phyloP scores from a whole-genome alignment of 30 jellyfish, hydroid and myxozoan species.

The Aurelia aurita region DNA sequence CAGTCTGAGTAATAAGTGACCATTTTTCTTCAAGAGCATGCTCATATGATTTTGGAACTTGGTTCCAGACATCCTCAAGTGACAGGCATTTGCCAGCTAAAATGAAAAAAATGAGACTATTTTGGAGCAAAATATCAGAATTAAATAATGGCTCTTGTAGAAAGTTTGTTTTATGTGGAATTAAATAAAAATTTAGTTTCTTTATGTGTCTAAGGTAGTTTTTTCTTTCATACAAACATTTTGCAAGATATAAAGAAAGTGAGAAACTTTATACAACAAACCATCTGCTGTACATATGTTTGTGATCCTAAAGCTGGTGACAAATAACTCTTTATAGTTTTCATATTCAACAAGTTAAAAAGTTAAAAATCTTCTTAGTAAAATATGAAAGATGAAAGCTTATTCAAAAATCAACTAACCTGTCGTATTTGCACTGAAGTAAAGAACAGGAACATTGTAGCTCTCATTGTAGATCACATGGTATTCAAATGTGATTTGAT shows the following conservation, averaged over 20 bases:
- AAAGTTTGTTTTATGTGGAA: too few species aligned
- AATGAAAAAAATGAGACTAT: too few species aligned
- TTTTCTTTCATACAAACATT: too few species aligned
- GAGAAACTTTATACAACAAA: background rate
- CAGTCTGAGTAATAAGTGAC: constrained; percentile 87
- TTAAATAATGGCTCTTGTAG: too few species aligned
- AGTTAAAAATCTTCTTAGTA: background rate
- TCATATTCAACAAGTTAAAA: too few species aligned
- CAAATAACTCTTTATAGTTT: too few species aligned
- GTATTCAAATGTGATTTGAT: constrained; percentile 42
- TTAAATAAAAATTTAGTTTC: too few species aligned
- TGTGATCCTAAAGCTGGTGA: too few species aligned
- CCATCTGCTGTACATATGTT: background rate
- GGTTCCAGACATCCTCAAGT: constrained; percentile 72
- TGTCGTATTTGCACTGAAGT: constrained; percentile 58
- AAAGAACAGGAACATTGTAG: constrained; percentile 88
- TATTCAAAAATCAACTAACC: constrained; percentile 36
- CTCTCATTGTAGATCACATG: constrained; percentile 78
- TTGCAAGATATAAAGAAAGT: too few species aligned
- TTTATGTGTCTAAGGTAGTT: too few species aligned
- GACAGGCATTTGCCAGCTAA: constrained; percentile 72
- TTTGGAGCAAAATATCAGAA: too few species aligned
- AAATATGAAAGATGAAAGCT: background rate
- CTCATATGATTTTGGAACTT: constrained; percentile 59
- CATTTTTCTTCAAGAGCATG: constrained; percentile 77